phyloP scores from a whole-genome alignment of 2,113 vertebrate genomes.

The Siphamia tubifer region DNA sequence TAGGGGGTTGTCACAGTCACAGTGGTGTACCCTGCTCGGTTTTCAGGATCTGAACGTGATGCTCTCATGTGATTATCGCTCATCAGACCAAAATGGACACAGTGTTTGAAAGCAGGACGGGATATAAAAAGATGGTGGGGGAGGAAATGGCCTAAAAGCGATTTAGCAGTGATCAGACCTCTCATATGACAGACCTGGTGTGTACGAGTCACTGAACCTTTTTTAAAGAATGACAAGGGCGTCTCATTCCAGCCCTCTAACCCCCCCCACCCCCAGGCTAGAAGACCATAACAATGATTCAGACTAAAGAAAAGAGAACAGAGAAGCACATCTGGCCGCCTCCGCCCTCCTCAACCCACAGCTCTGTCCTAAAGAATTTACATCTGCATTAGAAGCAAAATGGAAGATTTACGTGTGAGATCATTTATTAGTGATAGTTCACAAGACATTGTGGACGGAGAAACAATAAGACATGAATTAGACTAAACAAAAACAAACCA shows the following conservation, averaged over 20 bases:
- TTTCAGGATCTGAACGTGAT: neutral
- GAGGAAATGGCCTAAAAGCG: neutral
- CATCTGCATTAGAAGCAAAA: constrained; percentile 17
- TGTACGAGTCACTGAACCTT: neutral
- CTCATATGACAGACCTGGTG: neutral
- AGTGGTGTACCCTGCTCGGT: neutral
- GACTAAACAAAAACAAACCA: too few relatives aligned
- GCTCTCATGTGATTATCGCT: neutral
- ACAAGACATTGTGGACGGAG: too few relatives aligned
- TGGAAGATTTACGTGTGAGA: neutral
- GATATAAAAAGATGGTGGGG: neutral
- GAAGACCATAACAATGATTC: neutral
- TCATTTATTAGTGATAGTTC: too few relatives aligned
- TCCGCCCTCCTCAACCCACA: constrained; percentile 6
- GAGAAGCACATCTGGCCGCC: neutral
- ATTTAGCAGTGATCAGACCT: neutral
- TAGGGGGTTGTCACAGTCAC: neutral
- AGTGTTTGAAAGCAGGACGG: neutral
- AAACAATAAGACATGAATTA: too few relatives aligned
- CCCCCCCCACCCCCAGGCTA: neutral
- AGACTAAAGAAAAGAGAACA: neutral
- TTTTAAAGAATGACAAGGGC: neutral
- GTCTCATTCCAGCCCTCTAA: neutral
- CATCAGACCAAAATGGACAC: neutral
- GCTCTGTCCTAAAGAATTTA: constrained; percentile 15